phyloP scores from a whole-genome alignment of 2,113 vertebrate genomes.

The Asarcornis scutulata region DNA sequence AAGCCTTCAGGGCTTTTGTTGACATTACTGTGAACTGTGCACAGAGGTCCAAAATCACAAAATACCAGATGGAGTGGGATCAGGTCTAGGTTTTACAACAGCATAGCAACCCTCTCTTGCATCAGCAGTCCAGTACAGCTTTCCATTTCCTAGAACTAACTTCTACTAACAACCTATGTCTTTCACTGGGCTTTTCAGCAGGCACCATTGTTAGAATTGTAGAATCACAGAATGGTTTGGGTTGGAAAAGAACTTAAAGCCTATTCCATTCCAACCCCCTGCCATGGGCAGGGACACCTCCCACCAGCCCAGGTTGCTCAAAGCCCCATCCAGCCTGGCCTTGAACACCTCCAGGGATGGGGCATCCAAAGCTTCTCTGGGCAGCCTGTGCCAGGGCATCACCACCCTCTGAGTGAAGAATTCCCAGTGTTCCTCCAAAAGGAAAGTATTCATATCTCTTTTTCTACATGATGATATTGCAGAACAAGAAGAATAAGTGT shows the following conservation, averaged over 20 bases:
- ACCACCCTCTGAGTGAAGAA: background rate
- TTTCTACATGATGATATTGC: background rate
- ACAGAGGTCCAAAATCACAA: background rate
- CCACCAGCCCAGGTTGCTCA: background rate
- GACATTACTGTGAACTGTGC: constrained; percentile 33
- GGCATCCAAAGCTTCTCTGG: background rate
- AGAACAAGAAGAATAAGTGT: background rate
- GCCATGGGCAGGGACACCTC: background rate
- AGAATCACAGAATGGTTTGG: background rate
- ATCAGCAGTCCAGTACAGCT: background rate
- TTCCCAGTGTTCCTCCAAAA: background rate
- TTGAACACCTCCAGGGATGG: background rate
- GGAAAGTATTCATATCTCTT: background rate
- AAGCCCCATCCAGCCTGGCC: background rate
- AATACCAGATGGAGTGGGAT: background rate
- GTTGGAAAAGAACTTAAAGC: background rate
- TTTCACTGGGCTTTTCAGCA: background rate
- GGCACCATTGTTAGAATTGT: background rate
- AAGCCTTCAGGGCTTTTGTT: constrained; percentile 55
- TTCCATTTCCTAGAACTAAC: background rate
- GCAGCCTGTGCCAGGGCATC: background rate
- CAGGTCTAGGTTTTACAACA: constrained; percentile 4
- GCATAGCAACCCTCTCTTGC: background rate
- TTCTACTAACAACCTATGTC: background rate
- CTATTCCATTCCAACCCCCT: background rate